These are phyloP conservation scores for Etheostoma cragini DNA, from an alignment of 2,113 vertebrate species.

Conservation along the genomic window DNA sequence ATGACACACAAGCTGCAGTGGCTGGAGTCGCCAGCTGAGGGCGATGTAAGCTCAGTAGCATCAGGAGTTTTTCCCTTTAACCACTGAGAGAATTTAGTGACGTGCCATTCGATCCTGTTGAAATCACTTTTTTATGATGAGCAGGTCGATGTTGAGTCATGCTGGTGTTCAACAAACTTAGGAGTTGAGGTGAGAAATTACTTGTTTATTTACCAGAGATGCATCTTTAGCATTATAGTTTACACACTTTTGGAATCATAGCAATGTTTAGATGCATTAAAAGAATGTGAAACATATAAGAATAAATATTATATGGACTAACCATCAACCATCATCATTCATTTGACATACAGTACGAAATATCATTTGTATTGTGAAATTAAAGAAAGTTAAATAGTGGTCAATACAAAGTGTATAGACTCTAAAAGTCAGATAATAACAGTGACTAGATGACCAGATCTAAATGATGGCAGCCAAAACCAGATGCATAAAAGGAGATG, in stretches of 20 bases:
- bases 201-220: not conserved
- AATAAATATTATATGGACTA: not conserved
- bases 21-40: slow-evolving; percentile 66
- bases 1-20: slow-evolving; percentile 34
- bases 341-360: not conserved
- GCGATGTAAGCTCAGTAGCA: slow-evolving; percentile 45
- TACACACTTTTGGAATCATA: not conserved
- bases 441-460: slow-evolving; percentile 4
- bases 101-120: slow-evolving; percentile 54
- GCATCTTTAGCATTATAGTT: not conserved
- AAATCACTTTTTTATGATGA: slow-evolving; percentile 48
- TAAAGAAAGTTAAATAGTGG: not conserved
- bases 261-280: not conserved
- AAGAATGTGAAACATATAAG: not conserved
- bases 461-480: slow-evolving; percentile 16
- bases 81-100: slow-evolving; percentile 42
- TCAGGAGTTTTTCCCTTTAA: slow-evolving; percentile 8
- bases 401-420: not conserved
- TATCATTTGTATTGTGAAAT: not conserved
- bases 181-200: slow-evolving; percentile 15
- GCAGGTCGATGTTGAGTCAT: slow-evolving; percentile 42
- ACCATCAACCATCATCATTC: not conserved
- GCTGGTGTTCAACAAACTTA: slow-evolving; percentile 37
- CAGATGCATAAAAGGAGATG: slow-evolving; percentile 2
- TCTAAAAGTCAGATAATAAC: not conserved